These are phyloP conservation scores for Cryptocephalus primarius DNA, from an alignment of 2,888 invertebrate species.

Conservation along the genomic window DNA sequence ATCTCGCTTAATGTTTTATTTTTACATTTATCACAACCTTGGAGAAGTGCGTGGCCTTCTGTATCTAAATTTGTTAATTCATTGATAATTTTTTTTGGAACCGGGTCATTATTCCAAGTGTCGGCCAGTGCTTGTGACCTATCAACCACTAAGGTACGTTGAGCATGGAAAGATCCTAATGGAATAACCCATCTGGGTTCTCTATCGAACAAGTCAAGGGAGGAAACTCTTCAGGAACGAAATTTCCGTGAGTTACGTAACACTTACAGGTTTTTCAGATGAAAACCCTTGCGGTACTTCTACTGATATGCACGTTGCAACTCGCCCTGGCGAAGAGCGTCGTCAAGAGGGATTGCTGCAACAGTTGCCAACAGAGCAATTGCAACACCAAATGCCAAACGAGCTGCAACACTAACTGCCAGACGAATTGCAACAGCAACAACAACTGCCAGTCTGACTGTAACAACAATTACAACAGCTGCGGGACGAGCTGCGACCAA, in stretches of 20 bases:
- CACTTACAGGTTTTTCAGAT: neutral
- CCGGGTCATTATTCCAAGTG: too few species aligned
- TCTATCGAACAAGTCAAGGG: too few species aligned
- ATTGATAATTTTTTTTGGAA: too few species aligned
- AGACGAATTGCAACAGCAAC: neutral
- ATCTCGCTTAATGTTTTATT: too few species aligned
- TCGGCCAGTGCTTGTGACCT: too few species aligned
- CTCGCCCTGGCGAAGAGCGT: constrained; percentile 1
- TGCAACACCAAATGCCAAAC: neutral
- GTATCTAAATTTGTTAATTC: too few species aligned
- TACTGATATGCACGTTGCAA: constrained; percentile 1
- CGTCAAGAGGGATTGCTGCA: constrained; percentile 1
- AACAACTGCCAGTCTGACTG: neutral
- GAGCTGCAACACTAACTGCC: neutral
- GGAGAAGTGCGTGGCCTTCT: too few species aligned
- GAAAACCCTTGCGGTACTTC: neutral
- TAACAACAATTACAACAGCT: neutral
- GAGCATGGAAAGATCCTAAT: neutral
- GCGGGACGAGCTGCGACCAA: neutral
- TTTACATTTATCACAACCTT: too few species aligned
- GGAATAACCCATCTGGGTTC: neutral
- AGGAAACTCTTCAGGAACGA: too few species aligned
- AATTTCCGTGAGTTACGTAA: too few species aligned
- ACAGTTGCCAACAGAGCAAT: neutral
- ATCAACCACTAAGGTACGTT: too few species aligned